Evolutionary conservation across 2,113 vertebrate species (phyloP).

Genomic region (Laticauda laticaudata): DNA sequence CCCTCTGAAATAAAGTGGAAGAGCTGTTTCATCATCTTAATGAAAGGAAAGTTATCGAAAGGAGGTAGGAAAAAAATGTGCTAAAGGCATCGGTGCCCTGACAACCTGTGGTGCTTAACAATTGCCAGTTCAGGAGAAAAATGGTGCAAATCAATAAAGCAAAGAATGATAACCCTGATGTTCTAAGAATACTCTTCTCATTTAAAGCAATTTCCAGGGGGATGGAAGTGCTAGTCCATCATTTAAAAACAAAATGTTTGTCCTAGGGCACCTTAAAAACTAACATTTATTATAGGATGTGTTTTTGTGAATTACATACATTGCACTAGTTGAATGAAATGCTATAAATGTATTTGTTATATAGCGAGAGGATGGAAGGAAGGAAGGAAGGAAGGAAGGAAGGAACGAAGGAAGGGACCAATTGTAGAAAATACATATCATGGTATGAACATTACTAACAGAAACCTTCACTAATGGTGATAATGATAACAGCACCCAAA

Average conservation of each 20-base stretch:
- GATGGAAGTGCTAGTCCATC: background rate
- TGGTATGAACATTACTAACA: background rate
- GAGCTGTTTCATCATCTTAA: conserved; percentile 5
- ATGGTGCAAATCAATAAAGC: background rate
- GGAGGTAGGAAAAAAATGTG: background rate
- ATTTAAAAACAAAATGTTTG: background rate
- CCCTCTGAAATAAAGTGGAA: background rate
- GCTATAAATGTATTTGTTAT: background rate
- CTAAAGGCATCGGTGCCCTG: background rate
- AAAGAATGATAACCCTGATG: background rate
- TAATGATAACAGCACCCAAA: background rate
- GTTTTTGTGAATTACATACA: background rate
- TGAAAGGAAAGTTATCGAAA: background rate
- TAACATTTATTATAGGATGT: background rate
- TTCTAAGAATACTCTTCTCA: background rate
- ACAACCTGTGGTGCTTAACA: background rate
- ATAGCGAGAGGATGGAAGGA: background rate
- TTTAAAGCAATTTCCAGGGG: background rate
- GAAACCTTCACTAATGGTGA: background rate
- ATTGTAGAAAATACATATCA: background rate
- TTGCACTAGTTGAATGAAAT: background rate
- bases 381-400: background rate
- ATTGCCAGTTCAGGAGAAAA: background rate
- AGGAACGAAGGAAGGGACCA: background rate
- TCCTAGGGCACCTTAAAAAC: background rate